A percentile compares a stretch with the other conserved stretches of the same genome.
These are phyloP conservation scores for Cottoperca gobio DNA, from an alignment of 2,797 vertebrate species.

Conservation along the genomic window DNA sequence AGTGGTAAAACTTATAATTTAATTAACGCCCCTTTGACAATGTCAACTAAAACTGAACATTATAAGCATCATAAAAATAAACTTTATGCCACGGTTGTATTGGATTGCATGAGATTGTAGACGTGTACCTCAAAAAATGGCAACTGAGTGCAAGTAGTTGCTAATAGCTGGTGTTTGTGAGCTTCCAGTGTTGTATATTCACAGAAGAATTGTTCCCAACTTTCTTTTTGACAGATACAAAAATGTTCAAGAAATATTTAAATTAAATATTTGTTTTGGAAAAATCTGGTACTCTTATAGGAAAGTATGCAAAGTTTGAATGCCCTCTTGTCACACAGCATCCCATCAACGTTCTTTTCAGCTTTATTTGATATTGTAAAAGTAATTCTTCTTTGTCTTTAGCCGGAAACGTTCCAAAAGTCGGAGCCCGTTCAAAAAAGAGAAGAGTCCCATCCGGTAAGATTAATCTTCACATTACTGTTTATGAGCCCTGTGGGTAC, in stretches of 20 bases:
- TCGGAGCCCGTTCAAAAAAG: conserved; percentile 95
- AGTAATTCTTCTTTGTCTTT: conserved; percentile 10
- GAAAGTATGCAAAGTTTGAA: background rate
- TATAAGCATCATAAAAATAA: no score
- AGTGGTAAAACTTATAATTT: background rate
- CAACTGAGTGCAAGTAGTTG: no score
- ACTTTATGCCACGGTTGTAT: no score
- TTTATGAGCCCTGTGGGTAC: background rate
- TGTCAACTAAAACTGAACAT: background rate
- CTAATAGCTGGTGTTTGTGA: background rate
- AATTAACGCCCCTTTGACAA: background rate
- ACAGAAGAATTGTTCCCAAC: no score
- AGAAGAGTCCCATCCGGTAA: conserved; percentile 97
- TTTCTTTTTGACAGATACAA: background rate
- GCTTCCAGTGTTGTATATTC: no score
- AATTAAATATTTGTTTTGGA: background rate
- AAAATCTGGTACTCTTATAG: background rate
- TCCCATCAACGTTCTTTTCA: background rate
- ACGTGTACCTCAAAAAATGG: no score
- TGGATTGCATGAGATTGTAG: no score
- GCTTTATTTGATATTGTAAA: background rate
- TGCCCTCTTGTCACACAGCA: no score
- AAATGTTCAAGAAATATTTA: background rate
- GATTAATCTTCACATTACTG: background rate
- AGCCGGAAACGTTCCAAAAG: conserved; percentile 91